These are phyloP conservation scores for Myotis davidii DNA, from an alignment of 2,113 vertebrate genomes.

Conservation along the genomic window DNA sequence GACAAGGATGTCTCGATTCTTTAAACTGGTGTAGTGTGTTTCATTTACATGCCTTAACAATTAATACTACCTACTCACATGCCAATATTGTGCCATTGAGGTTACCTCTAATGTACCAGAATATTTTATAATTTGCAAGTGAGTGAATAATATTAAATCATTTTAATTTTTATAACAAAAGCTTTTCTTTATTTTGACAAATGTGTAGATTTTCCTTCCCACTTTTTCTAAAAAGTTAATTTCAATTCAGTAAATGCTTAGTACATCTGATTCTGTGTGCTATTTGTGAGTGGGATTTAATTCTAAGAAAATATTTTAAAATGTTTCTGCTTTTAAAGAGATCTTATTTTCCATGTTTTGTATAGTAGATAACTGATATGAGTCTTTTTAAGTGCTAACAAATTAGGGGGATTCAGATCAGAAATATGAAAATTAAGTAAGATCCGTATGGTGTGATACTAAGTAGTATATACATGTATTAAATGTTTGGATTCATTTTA, in stretches of 20 bases:
- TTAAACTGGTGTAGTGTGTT: neutral
- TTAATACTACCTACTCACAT: neutral
- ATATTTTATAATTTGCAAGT: constrained; percentile 1
- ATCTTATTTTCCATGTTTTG: neutral
- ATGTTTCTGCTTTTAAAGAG: neutral
- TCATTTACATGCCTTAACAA: constrained; percentile 7
- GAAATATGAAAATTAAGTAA: neutral
- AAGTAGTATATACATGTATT: neutral
- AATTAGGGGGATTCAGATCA: neutral
- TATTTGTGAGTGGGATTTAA: neutral
- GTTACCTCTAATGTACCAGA: neutral
- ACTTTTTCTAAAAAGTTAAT: neutral
- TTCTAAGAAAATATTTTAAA: constrained; percentile 17
- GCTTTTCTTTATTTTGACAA: constrained; percentile 42
- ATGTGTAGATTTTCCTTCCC: neutral
- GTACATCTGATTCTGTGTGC: neutral
- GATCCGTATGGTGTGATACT: neutral
- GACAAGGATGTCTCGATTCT: neutral
- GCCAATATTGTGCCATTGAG: neutral
- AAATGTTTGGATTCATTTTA: neutral
- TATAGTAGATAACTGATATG: neutral
- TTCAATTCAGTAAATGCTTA: neutral
- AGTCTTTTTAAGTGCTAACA: neutral
- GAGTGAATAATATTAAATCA: neutral
- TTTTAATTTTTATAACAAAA: neutral